Base-by-base conservation (phyloP, 2,797 vertebrate species). In the Manis javanica region DNA sequence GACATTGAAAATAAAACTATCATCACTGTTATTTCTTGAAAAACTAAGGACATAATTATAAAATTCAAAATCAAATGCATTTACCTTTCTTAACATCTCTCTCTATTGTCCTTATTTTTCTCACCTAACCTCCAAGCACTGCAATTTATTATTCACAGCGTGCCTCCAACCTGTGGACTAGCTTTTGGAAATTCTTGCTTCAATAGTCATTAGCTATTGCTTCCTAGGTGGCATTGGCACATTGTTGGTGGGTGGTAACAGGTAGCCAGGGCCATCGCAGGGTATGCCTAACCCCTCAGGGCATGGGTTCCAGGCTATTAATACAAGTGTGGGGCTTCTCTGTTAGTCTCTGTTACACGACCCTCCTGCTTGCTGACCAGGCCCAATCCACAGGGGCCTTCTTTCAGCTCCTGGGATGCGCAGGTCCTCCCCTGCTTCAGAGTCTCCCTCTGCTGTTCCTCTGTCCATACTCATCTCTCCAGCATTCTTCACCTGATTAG, bases 81-180 rank as follows among this genome's bases (percentile, higher is more conserved):
- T 34, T 64, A 19, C 89, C 78, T 94, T 94, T 84, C 51, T 57
- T 72, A 82, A 72, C 11, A 84, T 26, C 7, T 68, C 10, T 79
- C 15, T 37, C 57, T 49, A 7, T 91, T 86, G 86, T 84, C 75
- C 39, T 92, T 91, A 19, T 81, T 92, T 96, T 94, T 86, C 66
- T 59, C 92, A 53, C 37, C 4, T 82, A 1, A 92, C 29, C 31
- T 94, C 51, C 29, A 93, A 85, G 24, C 77, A 78, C 81, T 59
- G 39, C 85, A 61, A 91, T 78, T 87, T 87, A 55, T 34, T 83
- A 95, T 85, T 97, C 31, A 61, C 6, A 69, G 71, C 10, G 4
- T 78, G 71, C 21, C 26, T 53, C 7, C 19, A 71, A 71, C 31
- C 19, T 39, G 14, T 24, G 18, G 87, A 81, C 57, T 16, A 63